Evolutionary conservation across 2,113 vertebrate species (phyloP).

Genomic region (Perognathus longimembris): DNA sequence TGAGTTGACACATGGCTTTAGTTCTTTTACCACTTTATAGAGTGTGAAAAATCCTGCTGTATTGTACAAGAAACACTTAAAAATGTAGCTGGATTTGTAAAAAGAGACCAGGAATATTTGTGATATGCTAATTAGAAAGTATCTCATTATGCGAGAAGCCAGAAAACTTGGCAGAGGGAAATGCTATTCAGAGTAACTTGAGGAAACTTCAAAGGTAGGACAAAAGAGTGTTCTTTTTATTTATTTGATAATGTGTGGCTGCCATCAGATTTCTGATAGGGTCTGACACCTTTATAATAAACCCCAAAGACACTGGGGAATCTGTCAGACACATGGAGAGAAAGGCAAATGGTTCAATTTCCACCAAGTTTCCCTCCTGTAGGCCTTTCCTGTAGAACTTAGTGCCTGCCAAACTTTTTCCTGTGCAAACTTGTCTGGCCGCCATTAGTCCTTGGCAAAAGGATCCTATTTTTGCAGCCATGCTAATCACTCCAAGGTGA

Average conservation of each 20-base stretch:
- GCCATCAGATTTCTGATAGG: constrained; percentile 44
- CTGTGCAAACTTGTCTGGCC: constrained; percentile 63
- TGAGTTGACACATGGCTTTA: not conserved
- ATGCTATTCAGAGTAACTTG: constrained; percentile 69
- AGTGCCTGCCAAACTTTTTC: constrained; percentile 52
- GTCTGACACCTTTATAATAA: constrained; percentile 55
- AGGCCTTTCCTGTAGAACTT: not conserved
- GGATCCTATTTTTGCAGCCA: constrained; percentile 58
- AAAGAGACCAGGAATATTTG: constrained; percentile 55
- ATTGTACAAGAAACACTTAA: constrained; percentile 73
- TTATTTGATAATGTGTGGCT: constrained; percentile 58
- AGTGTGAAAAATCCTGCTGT: constrained; percentile 42
- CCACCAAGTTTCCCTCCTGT: not conserved
- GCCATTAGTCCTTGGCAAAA: constrained; percentile 30
- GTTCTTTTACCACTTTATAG: not conserved
- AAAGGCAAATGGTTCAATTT: constrained; percentile 57
- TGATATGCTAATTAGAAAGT: constrained; percentile 66
- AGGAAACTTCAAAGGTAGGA: constrained; percentile 54
- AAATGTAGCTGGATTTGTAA: constrained; percentile 56
- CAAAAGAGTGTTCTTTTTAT: constrained; percentile 64
- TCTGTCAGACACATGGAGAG: constrained; percentile 38
- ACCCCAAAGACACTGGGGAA: constrained; percentile 24
- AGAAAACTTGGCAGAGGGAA: constrained; percentile 63
- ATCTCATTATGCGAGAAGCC: constrained; percentile 63
- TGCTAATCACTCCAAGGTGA: constrained; percentile 72